Evolutionary conservation across 2,888 invertebrate species (phyloP).

Genomic region (Xylocampa areola): DNA sequence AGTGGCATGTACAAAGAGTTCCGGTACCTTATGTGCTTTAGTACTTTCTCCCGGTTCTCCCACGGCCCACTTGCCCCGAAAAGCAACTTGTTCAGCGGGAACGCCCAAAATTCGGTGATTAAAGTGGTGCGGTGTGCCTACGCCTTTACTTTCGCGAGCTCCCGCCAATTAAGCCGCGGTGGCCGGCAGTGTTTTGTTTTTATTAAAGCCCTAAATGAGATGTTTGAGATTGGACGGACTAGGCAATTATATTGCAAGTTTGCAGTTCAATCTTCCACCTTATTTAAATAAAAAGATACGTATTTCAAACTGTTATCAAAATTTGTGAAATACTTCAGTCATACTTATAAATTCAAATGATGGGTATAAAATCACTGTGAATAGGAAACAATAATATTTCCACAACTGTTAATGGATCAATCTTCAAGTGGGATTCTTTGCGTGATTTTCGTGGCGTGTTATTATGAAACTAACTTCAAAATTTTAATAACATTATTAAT

Average conservation of each 20-base stretch:
- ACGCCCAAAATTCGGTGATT: conserved; percentile 87
- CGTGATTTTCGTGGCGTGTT: too few species aligned
- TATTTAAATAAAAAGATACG: neutral
- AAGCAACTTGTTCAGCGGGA: conserved; percentile 79
- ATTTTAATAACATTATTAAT: too few species aligned
- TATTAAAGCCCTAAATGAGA: conserved; percentile 63
- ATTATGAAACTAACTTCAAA: too few species aligned
- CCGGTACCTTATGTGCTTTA: conserved; percentile 71
- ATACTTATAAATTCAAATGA: too few species aligned
- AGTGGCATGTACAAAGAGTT: conserved; percentile 74
- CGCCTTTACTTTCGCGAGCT: conserved; percentile 79
- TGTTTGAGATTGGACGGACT: conserved; percentile 52
- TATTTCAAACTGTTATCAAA: too few species aligned
- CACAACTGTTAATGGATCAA: too few species aligned
- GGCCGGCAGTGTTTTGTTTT: conserved; percentile 61
- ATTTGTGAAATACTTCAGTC: too few species aligned
- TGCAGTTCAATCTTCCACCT: conserved; percentile 2
- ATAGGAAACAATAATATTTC: too few species aligned
- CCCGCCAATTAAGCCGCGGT: conserved; percentile 76
- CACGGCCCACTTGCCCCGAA: conserved; percentile 82
- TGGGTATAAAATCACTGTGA: too few species aligned
- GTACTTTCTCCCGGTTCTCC: conserved; percentile 86
- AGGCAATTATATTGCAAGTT: conserved; percentile 32
- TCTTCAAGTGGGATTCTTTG: too few species aligned
- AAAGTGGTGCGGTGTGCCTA: conserved; percentile 76